Evolutionary conservation across 1,140 invertebrate genomes (phyloP).

Genomic region (Coptotermes formosanus): DNA sequence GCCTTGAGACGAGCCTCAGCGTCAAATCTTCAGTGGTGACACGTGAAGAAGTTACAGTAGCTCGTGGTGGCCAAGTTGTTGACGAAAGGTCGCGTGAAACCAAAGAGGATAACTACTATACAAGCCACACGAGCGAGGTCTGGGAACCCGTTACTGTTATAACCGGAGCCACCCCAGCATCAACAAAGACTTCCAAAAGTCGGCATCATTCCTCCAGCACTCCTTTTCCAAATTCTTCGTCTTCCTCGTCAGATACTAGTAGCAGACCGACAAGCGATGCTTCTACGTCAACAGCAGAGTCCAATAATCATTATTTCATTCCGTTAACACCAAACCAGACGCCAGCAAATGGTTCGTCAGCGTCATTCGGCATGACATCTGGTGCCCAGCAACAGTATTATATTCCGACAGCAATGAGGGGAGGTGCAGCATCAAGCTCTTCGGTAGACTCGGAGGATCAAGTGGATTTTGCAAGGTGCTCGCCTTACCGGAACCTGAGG

Average conservation of each 20-base stretch:
- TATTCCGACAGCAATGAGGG: conserved; percentile 29
- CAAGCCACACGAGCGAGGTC: conserved; percentile 62
- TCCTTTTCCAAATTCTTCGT: neutral
- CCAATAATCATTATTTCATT: neutral
- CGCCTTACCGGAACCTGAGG: conserved; percentile 22
- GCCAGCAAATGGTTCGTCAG: neutral
- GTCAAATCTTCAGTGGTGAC: conserved; percentile 72
- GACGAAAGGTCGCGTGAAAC: conserved; percentile 71
- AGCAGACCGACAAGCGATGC: neutral
- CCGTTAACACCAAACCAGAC: conserved; percentile 20
- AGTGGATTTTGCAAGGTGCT: conserved; percentile 12
- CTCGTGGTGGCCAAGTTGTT: conserved; percentile 64
- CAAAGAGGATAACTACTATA: conserved; percentile 70
- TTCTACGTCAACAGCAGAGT: conserved; percentile 4
- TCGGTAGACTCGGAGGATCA: conserved; percentile 29
- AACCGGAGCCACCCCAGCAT: neutral
- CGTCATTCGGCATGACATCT: neutral
- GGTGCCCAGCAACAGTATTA: conserved; percentile 11
- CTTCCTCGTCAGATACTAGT: neutral
- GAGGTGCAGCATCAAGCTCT: conserved; percentile 27
- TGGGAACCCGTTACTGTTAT: conserved; percentile 27
- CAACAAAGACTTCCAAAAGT: neutral
- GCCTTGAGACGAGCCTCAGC: conserved; percentile 69
- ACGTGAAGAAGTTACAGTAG: conserved; percentile 70
- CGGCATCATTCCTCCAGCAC: neutral